phyloP scores from a whole-genome alignment of 2,797 vertebrate species.

The Semaprochilodus insignis region DNA sequence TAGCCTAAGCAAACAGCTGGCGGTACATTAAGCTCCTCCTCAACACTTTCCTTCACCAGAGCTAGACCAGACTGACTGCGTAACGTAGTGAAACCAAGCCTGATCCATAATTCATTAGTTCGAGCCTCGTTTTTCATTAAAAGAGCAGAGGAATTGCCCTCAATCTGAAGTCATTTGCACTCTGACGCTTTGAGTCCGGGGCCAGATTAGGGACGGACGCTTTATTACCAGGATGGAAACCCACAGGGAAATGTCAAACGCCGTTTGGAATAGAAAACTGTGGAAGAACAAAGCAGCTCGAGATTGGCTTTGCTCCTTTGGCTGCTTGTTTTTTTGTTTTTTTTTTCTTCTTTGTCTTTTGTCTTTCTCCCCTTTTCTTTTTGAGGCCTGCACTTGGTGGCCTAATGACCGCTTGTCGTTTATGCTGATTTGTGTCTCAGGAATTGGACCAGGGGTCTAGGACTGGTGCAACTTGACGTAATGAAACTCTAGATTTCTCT shows the following conservation, averaged over 20 bases:
- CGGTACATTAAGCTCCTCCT: not conserved
- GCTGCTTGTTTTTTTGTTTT: not conserved
- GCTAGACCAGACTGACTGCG: slow-evolving; percentile 1
- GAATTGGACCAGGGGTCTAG: not conserved
- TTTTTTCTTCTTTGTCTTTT: not conserved
- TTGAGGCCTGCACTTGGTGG: not conserved
- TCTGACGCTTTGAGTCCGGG: slow-evolving; percentile 19
- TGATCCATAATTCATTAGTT: slow-evolving; percentile 52
- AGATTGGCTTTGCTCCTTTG: slow-evolving; percentile 1
- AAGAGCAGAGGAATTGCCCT: not conserved
- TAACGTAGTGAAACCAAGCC: slow-evolving; percentile 27
- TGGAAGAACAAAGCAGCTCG: slow-evolving; percentile 3
- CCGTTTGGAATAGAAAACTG: slow-evolving; percentile 26
- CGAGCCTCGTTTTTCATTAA: slow-evolving; percentile 16
- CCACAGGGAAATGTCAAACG: slow-evolving; percentile 8
- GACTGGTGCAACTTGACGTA: slow-evolving; percentile 7
- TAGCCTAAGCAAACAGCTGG: not conserved
- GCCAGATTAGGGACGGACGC: slow-evolving; percentile 22
- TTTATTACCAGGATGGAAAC: slow-evolving; percentile 22
- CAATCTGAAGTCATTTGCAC: slow-evolving; percentile 39
- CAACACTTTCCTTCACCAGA: not conserved
- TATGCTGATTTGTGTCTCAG: not conserved
- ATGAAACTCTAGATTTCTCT: slow-evolving; percentile 17
- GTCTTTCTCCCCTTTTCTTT: not conserved
- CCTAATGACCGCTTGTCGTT: not conserved